phyloP scores from a whole-genome alignment of 2,797 vertebrate species.

The Pseudochirops cupreus region DNA sequence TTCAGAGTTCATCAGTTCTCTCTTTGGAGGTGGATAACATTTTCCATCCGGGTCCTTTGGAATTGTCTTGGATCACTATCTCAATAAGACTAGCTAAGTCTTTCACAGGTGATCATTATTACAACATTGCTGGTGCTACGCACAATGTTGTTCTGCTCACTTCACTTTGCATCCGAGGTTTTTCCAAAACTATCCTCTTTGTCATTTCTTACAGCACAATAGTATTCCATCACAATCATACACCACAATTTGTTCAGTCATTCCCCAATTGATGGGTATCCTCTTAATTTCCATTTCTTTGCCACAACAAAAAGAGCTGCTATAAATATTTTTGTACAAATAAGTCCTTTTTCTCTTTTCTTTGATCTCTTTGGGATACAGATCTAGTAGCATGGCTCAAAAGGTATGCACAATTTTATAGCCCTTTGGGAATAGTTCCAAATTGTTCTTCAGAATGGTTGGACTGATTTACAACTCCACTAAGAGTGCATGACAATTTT shows the following conservation, averaged over 20 bases:
- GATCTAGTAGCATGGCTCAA: neutral
- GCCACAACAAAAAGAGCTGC: neutral
- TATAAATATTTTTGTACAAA: neutral
- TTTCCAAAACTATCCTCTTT: neutral
- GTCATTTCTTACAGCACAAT: neutral
- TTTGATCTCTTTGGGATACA: neutral
- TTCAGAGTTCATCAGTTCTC: neutral
- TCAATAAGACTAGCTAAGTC: neutral
- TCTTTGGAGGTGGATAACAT: neutral
- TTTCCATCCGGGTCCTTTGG: neutral
- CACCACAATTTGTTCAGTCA: neutral
- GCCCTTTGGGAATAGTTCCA: neutral
- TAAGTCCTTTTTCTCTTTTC: neutral
- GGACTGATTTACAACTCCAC: neutral
- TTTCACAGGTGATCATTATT: no score
- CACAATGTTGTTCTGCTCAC: neutral
- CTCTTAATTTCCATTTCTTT: neutral
- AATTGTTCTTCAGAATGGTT: neutral
- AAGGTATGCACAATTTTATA: neutral
- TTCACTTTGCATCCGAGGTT: neutral
- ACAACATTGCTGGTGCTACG: neutral
- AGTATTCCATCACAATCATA: neutral
- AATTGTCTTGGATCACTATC: neutral
- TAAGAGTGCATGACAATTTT: neutral
- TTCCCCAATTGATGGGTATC: neutral